Evolutionary conservation across 2,797 vertebrate species (phyloP), one percentile per base, ranked within the genome.

Genomic region (Orestias chungarensis): DNA sequence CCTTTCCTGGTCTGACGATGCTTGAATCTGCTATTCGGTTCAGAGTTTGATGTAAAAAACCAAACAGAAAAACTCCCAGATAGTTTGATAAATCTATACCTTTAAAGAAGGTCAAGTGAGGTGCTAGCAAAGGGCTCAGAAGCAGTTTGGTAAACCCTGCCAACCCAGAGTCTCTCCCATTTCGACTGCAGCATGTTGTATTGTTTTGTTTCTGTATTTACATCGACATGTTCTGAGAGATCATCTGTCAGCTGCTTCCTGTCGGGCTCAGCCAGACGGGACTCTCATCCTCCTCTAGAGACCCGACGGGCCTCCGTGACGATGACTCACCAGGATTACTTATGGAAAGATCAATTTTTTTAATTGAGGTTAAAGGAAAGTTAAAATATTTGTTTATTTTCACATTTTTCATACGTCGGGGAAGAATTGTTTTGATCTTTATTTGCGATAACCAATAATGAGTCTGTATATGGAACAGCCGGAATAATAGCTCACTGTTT

Each of bases 141-240:
- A n/a, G n/a, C n/a, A n/a, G n/a, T n/a, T n/a, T n/a, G n/a, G n/a
- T n/a, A n/a, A n/a, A n/a, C n/a, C n/a, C n/a, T n/a, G n/a, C n/a
- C n/a, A n/a, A n/a, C n/a, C n/a, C n/a, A 27, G 50, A 52, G n/a
- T 27, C 50, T 52, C 50, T 14, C 7, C 49, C 6, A 14, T 46
- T 25, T 43, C 31, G 3, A 38, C 33, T 18, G 17, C 46, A 42
- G 47, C 33, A 49, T 40, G 70, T 40, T 62, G 57, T 29, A 46
- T 71, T 70, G 55, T 61, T 61, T 47, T 61, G 55, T 62, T 64
- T 71, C 35, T 50, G 44, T 50, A 50, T 50, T 64, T 64, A 54
- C 70, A 65, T 66, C 49, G 18, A 65, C 54, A 72, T 65, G 70
- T 55, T 57, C 71, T 46, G 43, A 73, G 64, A 17, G 43, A 50